Evolutionary conservation across 2,888 invertebrate species (phyloP).

Genomic region (Pteria penguin): DNA sequence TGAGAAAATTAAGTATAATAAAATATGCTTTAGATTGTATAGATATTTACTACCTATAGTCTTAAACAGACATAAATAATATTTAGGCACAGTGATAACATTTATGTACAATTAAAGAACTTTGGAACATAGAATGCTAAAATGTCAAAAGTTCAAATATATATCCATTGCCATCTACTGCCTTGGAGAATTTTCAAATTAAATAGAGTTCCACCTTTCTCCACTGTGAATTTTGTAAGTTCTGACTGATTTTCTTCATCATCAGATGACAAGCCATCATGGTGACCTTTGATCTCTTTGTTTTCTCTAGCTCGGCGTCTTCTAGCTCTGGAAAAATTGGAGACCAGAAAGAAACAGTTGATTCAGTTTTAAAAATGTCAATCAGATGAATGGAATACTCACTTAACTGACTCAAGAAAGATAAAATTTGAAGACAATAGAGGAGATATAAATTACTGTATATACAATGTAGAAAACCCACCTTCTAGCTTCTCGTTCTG

Average conservation of each 20-base stretch:
- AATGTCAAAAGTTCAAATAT: not conserved
- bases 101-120: not conserved
- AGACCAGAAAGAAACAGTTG: too few species aligned
- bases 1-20: too few species aligned
- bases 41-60: not conserved
- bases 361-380: too few species aligned
- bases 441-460: too few species aligned
- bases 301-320: conserved; percentile 88
- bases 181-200: conserved; percentile 1
- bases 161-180: conserved; percentile 7
- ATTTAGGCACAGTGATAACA: not conserved
- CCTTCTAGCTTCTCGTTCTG: conserved; percentile 92
- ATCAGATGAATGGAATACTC: too few species aligned
- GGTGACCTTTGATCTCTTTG: conserved; percentile 82
- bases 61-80: too few species aligned
- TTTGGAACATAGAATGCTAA: not conserved
- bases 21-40: too few species aligned
- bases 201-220: conserved; percentile 76
- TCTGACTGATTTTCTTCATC: conserved; percentile 95
- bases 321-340: conserved; percentile 86
- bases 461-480: too few species aligned
- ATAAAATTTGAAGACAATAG: too few species aligned
- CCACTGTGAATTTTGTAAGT: conserved; percentile 78
- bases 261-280: conserved; percentile 97
- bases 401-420: too few species aligned